Evolutionary conservation across 2,797 vertebrate genomes (phyloP).

Genomic region (Crenichthys baileyi): DNA sequence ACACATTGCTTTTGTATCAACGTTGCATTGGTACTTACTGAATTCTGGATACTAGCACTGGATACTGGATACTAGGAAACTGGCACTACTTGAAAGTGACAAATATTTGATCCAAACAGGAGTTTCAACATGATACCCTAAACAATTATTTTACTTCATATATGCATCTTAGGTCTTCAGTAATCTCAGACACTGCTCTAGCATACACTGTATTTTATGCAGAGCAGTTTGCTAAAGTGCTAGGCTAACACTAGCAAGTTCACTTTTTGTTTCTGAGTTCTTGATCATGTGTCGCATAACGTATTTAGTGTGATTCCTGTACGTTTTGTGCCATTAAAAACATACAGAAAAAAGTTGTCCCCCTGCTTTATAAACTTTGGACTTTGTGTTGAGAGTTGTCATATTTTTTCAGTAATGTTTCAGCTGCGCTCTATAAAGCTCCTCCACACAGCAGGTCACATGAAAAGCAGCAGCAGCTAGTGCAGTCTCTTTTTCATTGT

Average conservation of each 20-base stretch:
- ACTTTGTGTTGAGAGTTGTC: neutral
- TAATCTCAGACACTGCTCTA: neutral
- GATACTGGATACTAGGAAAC: neutral
- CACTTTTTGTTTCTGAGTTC: neutral
- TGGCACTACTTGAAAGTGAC: too few relatives aligned
- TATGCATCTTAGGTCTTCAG: neutral
- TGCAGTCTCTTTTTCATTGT: neutral
- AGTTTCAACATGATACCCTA: neutral
- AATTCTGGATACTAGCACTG: neutral
- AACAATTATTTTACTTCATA: too few relatives aligned
- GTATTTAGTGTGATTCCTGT: neutral
- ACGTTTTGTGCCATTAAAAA: neutral
- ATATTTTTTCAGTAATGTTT: neutral
- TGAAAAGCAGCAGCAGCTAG: neutral
- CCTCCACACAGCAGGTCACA: neutral
- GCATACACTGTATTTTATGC: neutral
- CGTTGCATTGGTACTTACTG: neutral
- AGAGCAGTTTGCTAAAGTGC: neutral
- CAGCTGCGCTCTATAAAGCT: neutral
- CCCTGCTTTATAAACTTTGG: neutral
- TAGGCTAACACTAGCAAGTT: neutral
- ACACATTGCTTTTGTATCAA: neutral
- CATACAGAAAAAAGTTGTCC: neutral
- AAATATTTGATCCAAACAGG: neutral
- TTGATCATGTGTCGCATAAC: neutral